These are phyloP conservation scores for Mormyrus proboscirostris DNA, from an alignment of 2,797 vertebrate genomes.

Conservation along the genomic window DNA sequence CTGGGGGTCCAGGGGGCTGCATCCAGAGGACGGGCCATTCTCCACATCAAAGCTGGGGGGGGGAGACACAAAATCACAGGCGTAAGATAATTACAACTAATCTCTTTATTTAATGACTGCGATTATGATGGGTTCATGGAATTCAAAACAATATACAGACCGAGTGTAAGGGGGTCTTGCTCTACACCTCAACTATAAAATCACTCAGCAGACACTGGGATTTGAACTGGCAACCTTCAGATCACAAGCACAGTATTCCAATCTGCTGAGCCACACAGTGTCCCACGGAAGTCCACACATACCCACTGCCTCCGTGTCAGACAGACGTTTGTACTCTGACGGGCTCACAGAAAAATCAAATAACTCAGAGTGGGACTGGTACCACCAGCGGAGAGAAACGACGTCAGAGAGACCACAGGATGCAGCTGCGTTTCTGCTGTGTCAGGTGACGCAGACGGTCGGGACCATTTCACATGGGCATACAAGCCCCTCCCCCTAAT, in stretches of 20 bases:
- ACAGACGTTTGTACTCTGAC: background rate
- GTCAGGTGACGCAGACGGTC: background rate
- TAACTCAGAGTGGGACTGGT: background rate
- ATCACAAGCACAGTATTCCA: background rate
- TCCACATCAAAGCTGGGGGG: conserved; percentile 89
- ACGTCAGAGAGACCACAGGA: background rate
- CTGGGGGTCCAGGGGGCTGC: conserved; percentile 92
- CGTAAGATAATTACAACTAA: no score
- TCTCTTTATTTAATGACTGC: no score
- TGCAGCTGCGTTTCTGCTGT: background rate
- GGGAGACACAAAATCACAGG: conserved; percentile 8
- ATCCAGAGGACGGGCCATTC: conserved; percentile 86
- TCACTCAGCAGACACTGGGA: background rate
- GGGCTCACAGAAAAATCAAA: background rate
- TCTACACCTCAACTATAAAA: background rate
- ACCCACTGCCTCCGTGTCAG: background rate
- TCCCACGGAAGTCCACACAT: background rate
- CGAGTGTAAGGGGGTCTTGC: background rate
- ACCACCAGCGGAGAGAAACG: background rate
- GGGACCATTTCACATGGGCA: background rate
- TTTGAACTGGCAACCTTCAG: background rate
- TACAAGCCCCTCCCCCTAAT: background rate
- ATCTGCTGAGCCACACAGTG: background rate
- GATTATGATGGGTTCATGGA: no score
- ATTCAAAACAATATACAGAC: background rate